A percentile compares a stretch with the other conserved stretches of the same genome.
Conservation (phyloP, 2,113 vertebrate species). For the Neogale vison region DNA sequence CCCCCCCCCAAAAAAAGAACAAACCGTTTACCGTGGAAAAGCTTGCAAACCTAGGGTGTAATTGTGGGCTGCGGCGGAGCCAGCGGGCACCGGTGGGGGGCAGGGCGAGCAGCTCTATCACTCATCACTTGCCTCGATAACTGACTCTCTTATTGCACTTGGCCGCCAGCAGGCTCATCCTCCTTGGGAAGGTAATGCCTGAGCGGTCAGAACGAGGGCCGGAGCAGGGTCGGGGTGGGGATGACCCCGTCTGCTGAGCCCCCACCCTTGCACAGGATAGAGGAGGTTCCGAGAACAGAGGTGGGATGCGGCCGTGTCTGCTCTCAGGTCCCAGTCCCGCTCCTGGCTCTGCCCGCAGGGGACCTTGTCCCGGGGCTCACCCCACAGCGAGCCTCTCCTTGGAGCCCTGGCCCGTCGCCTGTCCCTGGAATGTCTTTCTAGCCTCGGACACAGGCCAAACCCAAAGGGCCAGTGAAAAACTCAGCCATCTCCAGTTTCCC, state of each 20-base stretch:
- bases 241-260: neutral
- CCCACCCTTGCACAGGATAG: neutral
- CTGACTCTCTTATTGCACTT: neutral
- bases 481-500: neutral
- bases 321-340: neutral
- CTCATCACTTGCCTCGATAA: neutral
- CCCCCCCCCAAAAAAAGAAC: neutral
- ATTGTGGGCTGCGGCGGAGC: neutral
- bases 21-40: neutral
- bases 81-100: accelerated
- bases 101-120: neutral
- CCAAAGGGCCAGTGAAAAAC: neutral
- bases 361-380: neutral
- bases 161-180: neutral
- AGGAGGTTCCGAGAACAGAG: neutral
- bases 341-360: neutral
- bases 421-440: neutral
- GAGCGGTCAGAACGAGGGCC: neutral
- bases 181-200: neutral
- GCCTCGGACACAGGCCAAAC: neutral
- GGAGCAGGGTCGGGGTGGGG: neutral
- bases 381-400: neutral
- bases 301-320: neutral
- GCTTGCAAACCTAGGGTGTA: neutral
- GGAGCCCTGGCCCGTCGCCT: neutral